Evolutionary conservation across 1,140 invertebrate genomes (phyloP).

Genomic region (Zeugodacus cucurbitae): DNA sequence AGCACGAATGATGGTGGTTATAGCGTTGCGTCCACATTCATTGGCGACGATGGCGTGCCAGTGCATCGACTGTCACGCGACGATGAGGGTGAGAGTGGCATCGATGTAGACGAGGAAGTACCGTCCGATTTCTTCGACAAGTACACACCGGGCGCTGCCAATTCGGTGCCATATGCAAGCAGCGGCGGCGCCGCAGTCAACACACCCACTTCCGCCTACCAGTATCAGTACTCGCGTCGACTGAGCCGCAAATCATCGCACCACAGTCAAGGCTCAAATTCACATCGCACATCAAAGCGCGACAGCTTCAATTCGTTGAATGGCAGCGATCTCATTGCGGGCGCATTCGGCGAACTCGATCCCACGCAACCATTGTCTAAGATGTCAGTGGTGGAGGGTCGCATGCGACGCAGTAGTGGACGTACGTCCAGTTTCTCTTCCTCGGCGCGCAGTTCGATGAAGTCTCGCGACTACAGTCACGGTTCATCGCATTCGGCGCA

Average conservation of each 20-base stretch:
- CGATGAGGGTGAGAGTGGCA: slow-evolving; percentile 44
- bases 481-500: slow-evolving; percentile 60
- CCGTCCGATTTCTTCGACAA: slow-evolving; percentile 60
- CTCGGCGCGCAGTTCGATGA: slow-evolving; percentile 61
- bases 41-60: slow-evolving; percentile 1
- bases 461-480: slow-evolving; percentile 61
- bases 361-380: slow-evolving; percentile 62
- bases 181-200: slow-evolving; percentile 37
- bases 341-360: slow-evolving; percentile 62
- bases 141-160: slow-evolving; percentile 55
- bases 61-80: slow-evolving; percentile 20
- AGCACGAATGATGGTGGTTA: slow-evolving; percentile 1
- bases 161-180: neutral
- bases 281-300: slow-evolving; percentile 51
- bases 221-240: slow-evolving; percentile 61
- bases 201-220: slow-evolving; percentile 52
- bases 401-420: slow-evolving; percentile 61
- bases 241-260: slow-evolving; percentile 59
- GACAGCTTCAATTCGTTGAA: slow-evolving; percentile 63
- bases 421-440: slow-evolving; percentile 58
- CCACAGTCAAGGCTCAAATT: slow-evolving; percentile 44
- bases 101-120: slow-evolving; percentile 55
- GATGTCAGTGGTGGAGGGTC: slow-evolving; percentile 61
- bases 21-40: slow-evolving; percentile 30
- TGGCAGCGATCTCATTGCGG: slow-evolving; percentile 61